phyloP scores from a whole-genome alignment of 2,888 invertebrate genomes.

The Taphrorychus bicolor region DNA sequence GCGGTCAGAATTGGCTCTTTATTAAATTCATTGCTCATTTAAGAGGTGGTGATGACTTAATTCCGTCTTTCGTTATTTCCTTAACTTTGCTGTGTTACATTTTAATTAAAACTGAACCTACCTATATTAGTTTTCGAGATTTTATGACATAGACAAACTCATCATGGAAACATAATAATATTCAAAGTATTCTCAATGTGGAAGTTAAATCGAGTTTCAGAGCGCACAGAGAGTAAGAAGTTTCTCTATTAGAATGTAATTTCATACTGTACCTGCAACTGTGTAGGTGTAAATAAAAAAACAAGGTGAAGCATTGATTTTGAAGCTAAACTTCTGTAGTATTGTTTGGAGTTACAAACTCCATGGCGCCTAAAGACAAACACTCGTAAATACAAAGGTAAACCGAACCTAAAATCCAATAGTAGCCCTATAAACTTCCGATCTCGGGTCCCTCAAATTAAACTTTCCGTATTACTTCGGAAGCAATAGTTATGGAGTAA shows the following conservation, averaged over 20 bases:
- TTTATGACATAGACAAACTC: neutral
- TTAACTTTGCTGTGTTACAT: neutral
- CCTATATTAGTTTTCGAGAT: neutral
- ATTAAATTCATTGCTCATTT: constrained; percentile 20
- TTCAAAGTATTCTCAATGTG: neutral
- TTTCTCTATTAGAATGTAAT: too few species aligned
- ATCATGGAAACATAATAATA: neutral
- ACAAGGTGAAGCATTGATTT: too few species aligned
- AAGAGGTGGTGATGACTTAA: neutral
- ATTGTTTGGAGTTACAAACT: neutral
- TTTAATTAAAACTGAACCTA: neutral
- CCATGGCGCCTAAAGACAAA: neutral
- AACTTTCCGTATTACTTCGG: constrained; percentile 13
- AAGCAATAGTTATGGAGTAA: constrained; percentile 15
- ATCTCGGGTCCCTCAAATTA: constrained; percentile 9
- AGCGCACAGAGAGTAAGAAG: neutral
- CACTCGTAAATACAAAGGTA: neutral
- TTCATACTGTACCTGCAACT: too few species aligned
- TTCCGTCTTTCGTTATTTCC: too few species aligned
- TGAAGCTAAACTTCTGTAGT: too few species aligned
- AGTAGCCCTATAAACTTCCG: constrained; percentile 1
- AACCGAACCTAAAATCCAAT: neutral
- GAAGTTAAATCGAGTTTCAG: constrained; percentile 14
- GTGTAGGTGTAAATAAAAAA: too few species aligned
- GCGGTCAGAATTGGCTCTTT: constrained; percentile 23